Evolutionary conservation across 2,888 invertebrate genomes (phyloP).

Genomic region (Proisotoma minuta): DNA sequence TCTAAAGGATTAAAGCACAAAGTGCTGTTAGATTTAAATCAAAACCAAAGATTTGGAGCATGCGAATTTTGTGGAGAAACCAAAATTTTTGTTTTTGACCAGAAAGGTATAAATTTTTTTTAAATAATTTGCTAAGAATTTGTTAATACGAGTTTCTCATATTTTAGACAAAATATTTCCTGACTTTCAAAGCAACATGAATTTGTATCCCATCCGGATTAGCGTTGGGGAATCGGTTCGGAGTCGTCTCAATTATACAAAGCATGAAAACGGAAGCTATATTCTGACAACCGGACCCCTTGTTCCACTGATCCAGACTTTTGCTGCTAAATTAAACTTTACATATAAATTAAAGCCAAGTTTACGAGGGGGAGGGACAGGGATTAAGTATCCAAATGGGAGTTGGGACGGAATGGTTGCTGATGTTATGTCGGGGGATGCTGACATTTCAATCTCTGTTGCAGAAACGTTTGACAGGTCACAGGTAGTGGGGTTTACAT

Average conservation of each 20-base stretch:
- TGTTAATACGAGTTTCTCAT: no score
- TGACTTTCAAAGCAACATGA: no score
- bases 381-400: constrained; percentile 18
- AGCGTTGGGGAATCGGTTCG: no score
- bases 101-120: no score
- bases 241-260: no score
- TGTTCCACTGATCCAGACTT: neutral
- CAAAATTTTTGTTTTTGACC: no score
- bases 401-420: constrained; percentile 19
- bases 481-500: neutral
- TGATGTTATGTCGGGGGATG: constrained; percentile 13
- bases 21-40: neutral
- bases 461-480: neutral
- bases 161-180: no score
- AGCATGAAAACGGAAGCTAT: no score
- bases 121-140: no score
- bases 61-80: no score
- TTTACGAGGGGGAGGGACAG: constrained; percentile 18
- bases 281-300: neutral
- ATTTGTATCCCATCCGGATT: no score
- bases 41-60: no score
- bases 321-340: constrained; percentile 16
- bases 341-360: constrained; percentile 13
- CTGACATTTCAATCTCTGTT: neutral
- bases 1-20: neutral